These are phyloP conservation scores for Panthera leo DNA, from an alignment of 2,113 vertebrate genomes.

Conservation along the genomic window DNA sequence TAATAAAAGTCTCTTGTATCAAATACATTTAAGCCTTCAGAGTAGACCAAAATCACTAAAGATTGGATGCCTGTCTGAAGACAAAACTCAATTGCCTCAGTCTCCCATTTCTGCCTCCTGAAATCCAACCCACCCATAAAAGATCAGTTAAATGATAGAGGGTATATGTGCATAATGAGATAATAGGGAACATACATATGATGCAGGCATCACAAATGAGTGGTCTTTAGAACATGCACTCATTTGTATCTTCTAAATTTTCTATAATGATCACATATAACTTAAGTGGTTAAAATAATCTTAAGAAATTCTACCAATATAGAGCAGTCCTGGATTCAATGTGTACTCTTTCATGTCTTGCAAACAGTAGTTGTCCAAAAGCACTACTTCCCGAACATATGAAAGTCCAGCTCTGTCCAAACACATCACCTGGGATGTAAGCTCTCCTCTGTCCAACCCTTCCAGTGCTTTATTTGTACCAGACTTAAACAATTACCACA, in stretches of 20 bases:
- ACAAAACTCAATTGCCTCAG: background rate
- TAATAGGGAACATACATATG: background rate
- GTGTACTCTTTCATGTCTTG: background rate
- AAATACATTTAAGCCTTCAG: background rate
- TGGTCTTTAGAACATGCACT: background rate
- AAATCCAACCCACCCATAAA: background rate
- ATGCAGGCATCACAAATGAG: background rate
- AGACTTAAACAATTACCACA: conserved; percentile 1
- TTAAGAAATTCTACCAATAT: background rate
- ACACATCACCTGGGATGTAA: background rate
- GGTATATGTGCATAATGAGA: background rate
- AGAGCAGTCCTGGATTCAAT: background rate
- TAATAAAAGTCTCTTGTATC: background rate
- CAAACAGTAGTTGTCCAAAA: background rate
- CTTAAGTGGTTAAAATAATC: conserved; percentile 5
- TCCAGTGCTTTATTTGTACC: background rate
- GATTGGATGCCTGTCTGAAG: background rate
- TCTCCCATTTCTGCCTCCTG: background rate
- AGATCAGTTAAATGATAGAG: background rate
- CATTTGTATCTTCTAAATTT: conserved; percentile 8
- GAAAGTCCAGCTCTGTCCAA: background rate
- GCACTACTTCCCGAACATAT: background rate
- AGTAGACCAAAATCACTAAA: conserved; percentile 11
- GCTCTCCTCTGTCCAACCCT: background rate
- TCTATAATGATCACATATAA: background rate